A percentile compares a stretch with the other conserved stretches of the same genome.
These are phyloP conservation scores for Mythimna ferrago DNA, from an alignment of 2,888 invertebrate genomes.

Conservation along the genomic window DNA sequence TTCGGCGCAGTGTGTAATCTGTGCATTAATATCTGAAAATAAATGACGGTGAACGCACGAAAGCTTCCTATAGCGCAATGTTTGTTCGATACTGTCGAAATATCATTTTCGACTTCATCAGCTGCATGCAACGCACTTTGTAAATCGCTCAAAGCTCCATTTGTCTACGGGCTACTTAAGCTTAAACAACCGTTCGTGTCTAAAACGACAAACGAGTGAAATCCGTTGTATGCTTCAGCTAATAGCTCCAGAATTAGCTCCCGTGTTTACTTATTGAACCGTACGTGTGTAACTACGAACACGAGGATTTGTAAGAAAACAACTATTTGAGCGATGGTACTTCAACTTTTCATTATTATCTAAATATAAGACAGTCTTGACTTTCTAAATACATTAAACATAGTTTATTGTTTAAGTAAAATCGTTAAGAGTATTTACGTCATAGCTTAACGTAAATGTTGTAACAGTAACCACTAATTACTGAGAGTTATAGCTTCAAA, in stretches of 20 bases:
- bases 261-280: conserved; percentile 63
- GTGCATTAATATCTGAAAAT: conserved; percentile 77
- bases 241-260: conserved; percentile 66
- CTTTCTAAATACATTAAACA: conserved; percentile 69
- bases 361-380: conserved; percentile 63
- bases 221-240: conserved; percentile 59
- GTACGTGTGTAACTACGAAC: conserved; percentile 12
- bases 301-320: conserved; percentile 46
- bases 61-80: conserved; percentile 61
- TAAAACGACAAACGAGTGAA: conserved; percentile 30
- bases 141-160: conserved; percentile 32
- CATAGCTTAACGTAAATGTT: conserved; percentile 60
- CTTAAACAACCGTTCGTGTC: conserved; percentile 14
- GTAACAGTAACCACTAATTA: conserved; percentile 61
- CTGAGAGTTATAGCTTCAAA: conserved; percentile 57
- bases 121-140: conserved; percentile 35
- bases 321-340: conserved; percentile 65
- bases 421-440: conserved; percentile 63
- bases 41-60: conserved; percentile 70
- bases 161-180: conserved; percentile 17
- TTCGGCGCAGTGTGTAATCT: conserved; percentile 74
- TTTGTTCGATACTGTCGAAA: conserved; percentile 72
- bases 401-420: conserved; percentile 69
- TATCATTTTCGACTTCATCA: conserved; percentile 55
- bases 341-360: conserved; percentile 62